These are phyloP conservation scores for Phrynocephalus guinanensis DNA, from an alignment of 2,797 vertebrate species.

Conservation along the genomic window DNA sequence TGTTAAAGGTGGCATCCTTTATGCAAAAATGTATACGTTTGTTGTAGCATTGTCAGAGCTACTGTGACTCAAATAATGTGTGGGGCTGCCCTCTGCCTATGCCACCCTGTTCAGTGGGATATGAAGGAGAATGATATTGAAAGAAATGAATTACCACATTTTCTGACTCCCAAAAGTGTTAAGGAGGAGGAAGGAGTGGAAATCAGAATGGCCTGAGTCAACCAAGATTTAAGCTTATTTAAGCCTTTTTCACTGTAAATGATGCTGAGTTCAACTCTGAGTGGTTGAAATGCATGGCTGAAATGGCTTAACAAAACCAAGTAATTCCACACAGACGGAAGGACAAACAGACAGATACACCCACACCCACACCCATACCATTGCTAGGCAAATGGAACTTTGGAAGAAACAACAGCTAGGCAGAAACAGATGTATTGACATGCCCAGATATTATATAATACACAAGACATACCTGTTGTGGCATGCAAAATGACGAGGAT, in stretches of 20 bases:
- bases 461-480: constrained; percentile 56
- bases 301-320: not conserved
- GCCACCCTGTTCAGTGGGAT: too few relatives aligned
- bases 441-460: constrained; percentile 27
- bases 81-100: too few relatives aligned
- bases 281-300: not conserved
- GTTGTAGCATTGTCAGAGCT: too few relatives aligned
- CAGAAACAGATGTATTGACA: rapidly evolving
- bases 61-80: too few relatives aligned
- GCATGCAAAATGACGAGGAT: constrained; percentile 18
- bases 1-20: too few relatives aligned
- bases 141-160: not conserved
- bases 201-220: not conserved
- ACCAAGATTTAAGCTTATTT: not conserved
- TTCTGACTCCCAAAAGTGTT: not conserved
- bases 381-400: not conserved
- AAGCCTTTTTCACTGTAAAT: not conserved
- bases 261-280: not conserved
- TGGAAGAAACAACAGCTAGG: constrained; percentile 34
- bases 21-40: too few relatives aligned
- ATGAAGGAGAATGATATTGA: not conserved
- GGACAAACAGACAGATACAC: not conserved
- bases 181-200: not conserved
- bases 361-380: not conserved
- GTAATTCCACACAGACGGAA: not conserved